Conservation (phyloP, 2,797 vertebrate genomes). For the Urophycis tenuis region DNA sequence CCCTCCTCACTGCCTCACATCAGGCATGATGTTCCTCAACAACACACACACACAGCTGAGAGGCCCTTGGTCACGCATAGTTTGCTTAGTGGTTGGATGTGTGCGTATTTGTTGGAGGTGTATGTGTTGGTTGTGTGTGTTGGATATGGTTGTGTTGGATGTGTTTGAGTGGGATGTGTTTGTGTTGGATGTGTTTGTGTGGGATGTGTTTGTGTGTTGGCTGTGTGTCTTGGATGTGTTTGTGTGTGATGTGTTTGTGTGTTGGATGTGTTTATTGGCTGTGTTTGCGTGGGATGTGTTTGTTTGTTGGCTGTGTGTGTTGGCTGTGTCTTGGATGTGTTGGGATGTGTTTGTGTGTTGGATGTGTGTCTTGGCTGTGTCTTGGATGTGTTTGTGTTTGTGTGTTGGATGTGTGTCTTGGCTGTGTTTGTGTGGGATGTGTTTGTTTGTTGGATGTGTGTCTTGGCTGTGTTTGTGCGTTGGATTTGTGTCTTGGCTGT, state of each 20-base stretch:
- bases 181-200: too few species aligned
- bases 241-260: too few species aligned
- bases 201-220: too few species aligned
- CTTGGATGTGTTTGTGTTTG: neutral
- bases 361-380: neutral
- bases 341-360: neutral
- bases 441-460: neutral
- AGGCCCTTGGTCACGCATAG: neutral
- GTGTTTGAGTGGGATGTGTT: neutral
- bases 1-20: too few species aligned
- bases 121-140: conserved; percentile 12
- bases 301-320: too few species aligned
- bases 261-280: neutral
- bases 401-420: neutral
- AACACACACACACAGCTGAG: too few species aligned
- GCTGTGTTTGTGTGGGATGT: neutral
- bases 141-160: too few species aligned
- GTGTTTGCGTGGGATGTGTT: neutral
- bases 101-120: too few species aligned
- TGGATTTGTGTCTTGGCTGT: neutral
- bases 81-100: too few species aligned
- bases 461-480: neutral
- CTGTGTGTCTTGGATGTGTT: too few species aligned
- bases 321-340: neutral
- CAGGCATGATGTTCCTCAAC: too few species aligned